Base-by-base conservation (phyloP, 2,888 invertebrate species). In the Epirrita christyi region DNA sequence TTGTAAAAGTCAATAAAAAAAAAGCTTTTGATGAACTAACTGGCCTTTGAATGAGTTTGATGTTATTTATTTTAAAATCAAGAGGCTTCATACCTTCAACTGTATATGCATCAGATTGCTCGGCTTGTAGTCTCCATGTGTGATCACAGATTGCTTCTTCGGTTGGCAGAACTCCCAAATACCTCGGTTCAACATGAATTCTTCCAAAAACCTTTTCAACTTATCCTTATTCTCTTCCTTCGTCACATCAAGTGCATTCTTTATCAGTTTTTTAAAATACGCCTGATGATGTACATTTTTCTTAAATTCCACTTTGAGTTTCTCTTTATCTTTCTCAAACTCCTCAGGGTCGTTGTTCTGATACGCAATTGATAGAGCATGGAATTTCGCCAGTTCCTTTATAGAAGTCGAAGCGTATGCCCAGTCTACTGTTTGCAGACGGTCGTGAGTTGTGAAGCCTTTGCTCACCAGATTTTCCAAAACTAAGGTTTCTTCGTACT, bases 321-420 rank as follows among this genome's bases (percentile, higher is more conserved):
- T n/a, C n/a, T n/a, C n/a, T n/a, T n/a, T n/a, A n/a, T n/a, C n/a
- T n/a, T n/a, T n/a, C 1, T 70, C 34, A 48, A 80, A 89, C 13
- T 76, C 71, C 29, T 84, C 80, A 0, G 86, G 86, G 4, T 81
- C 53, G 38, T 77, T 66, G 6, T 71, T 45, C 3, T 53, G 49
- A 45, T 68, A 71, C 0, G 80, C 83, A 13, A 83, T 73, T 0
- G 89, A 87, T 0, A 89, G 57, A 0, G 90, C 90, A 62, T 92
- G 92, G 55, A 87, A 76, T 56, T 85, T 85, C 0, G 86, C 88
- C 21, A 91, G 65, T 15, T 74, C 74, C 2, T 69, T 71, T 0
- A 86, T 67, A 0, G 81, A 85, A 0, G n/a, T n/a, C n/a, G n/a
- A n/a, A n/a, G n/a, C n/a, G n/a, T n/a, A n/a, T n/a, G 76, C 73